These are phyloP conservation scores for Listronotus bonariensis DNA, from an alignment of 1,140 invertebrate genomes.

Conservation along the genomic window DNA sequence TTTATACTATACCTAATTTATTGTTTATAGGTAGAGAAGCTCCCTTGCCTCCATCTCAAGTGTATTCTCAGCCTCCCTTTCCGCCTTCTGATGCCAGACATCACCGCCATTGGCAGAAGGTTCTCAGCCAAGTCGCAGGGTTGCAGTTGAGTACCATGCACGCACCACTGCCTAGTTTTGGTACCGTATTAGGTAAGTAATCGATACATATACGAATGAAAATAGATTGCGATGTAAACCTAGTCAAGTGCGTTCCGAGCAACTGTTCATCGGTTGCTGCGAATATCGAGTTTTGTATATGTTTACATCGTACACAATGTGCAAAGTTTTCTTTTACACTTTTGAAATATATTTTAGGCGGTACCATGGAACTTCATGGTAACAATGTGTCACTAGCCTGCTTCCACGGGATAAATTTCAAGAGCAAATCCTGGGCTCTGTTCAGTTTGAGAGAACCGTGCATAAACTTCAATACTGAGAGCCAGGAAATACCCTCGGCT, in stretches of 20 bases:
- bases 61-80: neutral
- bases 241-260: too few species aligned
- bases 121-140: constrained; percentile 73
- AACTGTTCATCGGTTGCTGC: too few species aligned
- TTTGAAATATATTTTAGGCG: constrained; percentile 61
- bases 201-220: too few species aligned
- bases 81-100: constrained; percentile 69
- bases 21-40: constrained; percentile 30
- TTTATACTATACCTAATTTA: too few species aligned
- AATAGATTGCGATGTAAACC: too few species aligned
- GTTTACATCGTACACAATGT: too few species aligned
- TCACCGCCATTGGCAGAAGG: constrained; percentile 91
- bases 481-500: constrained; percentile 77
- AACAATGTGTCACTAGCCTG: constrained; percentile 94
- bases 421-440: constrained; percentile 94
- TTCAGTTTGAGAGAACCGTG: constrained; percentile 94
- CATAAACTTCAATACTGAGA: constrained; percentile 94
- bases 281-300: too few species aligned
- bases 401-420: constrained; percentile 97
- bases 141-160: constrained; percentile 74
- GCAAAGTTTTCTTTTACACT: neutral
- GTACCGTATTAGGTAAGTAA: constrained; percentile 69
- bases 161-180: constrained; percentile 67
- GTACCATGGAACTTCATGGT: constrained; percentile 88
- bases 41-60: constrained; percentile 17